These are phyloP conservation scores for Sarcophaga subvicina DNA, from an alignment of 2,888 invertebrate genomes.

Conservation along the genomic window DNA sequence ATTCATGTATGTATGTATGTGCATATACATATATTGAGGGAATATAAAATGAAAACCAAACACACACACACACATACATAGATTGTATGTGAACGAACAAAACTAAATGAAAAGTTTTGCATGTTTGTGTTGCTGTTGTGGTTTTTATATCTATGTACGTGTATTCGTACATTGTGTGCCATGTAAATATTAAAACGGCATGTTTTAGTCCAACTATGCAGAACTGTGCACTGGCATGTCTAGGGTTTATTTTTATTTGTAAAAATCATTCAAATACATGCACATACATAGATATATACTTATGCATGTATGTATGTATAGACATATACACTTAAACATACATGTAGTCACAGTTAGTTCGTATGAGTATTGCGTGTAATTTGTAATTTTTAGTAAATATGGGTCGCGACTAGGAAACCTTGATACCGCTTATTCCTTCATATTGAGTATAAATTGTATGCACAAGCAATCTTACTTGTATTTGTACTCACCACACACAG, in stretches of 20 bases:
- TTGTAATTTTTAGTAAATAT: constrained; percentile 77
- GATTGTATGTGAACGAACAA: neutral
- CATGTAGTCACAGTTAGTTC: neutral
- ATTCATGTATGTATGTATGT: neutral
- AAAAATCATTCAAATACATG: constrained; percentile 22
- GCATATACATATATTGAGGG: neutral
- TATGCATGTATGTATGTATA: constrained; percentile 6
- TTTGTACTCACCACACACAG: neutral
- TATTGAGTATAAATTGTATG: constrained; percentile 14
- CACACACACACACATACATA: constrained; percentile 30
- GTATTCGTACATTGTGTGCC: constrained; percentile 20
- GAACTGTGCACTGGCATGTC: constrained; percentile 68
- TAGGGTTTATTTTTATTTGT: constrained; percentile 64
- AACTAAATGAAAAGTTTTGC: neutral
- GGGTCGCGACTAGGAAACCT: constrained; percentile 73
- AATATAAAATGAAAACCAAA: neutral
- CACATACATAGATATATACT: neutral
- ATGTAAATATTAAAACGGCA: constrained; percentile 61
- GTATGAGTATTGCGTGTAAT: constrained; percentile 76
- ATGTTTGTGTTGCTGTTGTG: constrained; percentile 10
- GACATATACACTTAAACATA: neutral
- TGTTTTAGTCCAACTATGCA: constrained; percentile 66
- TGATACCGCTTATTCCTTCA: constrained; percentile 66
- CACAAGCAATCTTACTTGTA: neutral
- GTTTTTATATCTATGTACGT: neutral